Percentiles rank a stretch among this genome's conserved stretches.
Conservation (phyloP, 2,113 vertebrate species). For the Malurus elegans region DNA sequence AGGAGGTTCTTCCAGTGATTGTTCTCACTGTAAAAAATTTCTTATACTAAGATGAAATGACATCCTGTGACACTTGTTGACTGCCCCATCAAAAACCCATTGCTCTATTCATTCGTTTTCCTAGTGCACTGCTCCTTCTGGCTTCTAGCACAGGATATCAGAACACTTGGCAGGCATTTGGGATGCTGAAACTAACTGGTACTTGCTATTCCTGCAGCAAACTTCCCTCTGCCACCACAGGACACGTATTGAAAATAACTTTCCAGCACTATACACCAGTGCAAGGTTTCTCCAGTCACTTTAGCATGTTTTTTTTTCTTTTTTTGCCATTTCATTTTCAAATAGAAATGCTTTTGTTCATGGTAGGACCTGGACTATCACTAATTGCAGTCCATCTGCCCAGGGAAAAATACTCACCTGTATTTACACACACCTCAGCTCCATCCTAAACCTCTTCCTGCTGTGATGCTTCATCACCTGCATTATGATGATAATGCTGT, state of each 20-base stretch:
- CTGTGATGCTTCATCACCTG: background rate
- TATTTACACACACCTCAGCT: background rate
- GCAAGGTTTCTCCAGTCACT: background rate
- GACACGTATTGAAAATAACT: background rate
- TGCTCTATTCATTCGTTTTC: background rate
- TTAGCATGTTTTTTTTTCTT: accelerated
- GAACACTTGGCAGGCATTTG: background rate
- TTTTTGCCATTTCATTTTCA: background rate
- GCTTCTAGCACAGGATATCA: background rate
- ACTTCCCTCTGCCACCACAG: background rate
- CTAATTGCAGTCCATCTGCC: background rate
- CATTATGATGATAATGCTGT: background rate
- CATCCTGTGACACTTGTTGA: background rate
- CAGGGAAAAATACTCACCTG: background rate
- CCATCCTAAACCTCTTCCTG: background rate
- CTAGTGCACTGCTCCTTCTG: background rate
- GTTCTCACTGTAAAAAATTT: background rate
- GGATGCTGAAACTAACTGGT: background rate
- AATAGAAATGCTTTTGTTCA: background rate
- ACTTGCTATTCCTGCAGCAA: background rate
- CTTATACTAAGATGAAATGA: background rate
- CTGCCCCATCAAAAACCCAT: background rate
- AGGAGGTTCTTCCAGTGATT: background rate
- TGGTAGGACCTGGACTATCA: background rate
- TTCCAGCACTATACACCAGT: background rate